A percentile compares a stretch with the other conserved stretches of the same genome.
Evolutionary conservation across 2,113 vertebrate genomes (phyloP).

Genomic region (Hoplias malabaricus): DNA sequence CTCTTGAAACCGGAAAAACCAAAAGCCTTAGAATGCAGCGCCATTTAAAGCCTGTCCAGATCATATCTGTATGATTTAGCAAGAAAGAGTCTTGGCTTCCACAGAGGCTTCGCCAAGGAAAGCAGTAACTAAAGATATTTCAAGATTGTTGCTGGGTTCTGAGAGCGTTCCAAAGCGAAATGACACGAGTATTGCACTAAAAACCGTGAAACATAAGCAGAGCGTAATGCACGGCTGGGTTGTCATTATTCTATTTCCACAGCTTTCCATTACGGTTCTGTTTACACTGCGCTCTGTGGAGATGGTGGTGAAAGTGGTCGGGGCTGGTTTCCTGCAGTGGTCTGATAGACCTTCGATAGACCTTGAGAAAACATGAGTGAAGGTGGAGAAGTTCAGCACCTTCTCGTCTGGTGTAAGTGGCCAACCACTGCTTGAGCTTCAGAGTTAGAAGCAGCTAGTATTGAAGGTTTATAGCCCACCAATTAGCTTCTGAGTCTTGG

Average conservation of each 20-base stretch:
- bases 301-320: background rate
- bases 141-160: constrained; percentile 25
- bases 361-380: background rate
- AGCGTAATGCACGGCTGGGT: background rate
- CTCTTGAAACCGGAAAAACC: background rate
- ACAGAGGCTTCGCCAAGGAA: constrained; percentile 34
- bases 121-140: constrained; percentile 26
- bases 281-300: constrained; percentile 17
- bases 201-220: constrained; percentile 36
- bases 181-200: constrained; percentile 35
- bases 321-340: background rate
- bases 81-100: background rate
- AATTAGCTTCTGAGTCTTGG: too few relatives aligned
- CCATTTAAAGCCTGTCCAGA: background rate
- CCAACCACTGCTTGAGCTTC: background rate
- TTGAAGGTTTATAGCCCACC: too few relatives aligned
- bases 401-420: background rate
- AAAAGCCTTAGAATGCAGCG: background rate
- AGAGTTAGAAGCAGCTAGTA: background rate
- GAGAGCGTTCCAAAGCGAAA: constrained; percentile 46
- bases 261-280: constrained; percentile 28
- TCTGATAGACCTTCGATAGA: background rate
- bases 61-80: constrained; percentile 1
- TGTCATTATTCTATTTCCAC: constrained; percentile 43
- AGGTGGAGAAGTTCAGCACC: background rate